Percentiles rank a stretch among this genome's conserved stretches.
phyloP scores from a whole-genome alignment of 2,888 invertebrate genomes.

The Cheilosia vulpina region DNA sequence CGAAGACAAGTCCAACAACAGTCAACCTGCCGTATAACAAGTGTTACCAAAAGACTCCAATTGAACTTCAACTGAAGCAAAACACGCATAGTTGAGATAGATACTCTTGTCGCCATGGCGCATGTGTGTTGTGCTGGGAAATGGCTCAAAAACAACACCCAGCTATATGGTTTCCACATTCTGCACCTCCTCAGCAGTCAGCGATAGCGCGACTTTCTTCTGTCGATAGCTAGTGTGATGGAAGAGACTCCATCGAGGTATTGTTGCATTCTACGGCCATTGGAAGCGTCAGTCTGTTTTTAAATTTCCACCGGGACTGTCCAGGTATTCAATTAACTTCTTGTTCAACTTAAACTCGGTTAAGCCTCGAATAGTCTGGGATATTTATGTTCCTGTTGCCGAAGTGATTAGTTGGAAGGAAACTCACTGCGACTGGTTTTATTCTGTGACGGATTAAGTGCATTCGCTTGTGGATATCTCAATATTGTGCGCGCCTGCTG shows the following conservation, averaged over 20 bases:
- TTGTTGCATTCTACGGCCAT: slow-evolving; percentile 77
- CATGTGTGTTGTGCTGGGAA: slow-evolving; percentile 33
- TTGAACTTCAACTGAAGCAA: slow-evolving; percentile 59
- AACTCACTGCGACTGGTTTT: slow-evolving; percentile 40
- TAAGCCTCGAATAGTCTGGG: slow-evolving; percentile 12
- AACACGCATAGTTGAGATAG: slow-evolving; percentile 42
- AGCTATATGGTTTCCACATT: slow-evolving; percentile 53
- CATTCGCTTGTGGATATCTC: slow-evolving; percentile 25
- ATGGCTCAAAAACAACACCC: slow-evolving; percentile 50
- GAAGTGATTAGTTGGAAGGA: slow-evolving; percentile 42
- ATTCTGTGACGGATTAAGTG: slow-evolving; percentile 12
- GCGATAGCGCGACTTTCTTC: slow-evolving; percentile 68
- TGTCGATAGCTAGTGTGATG: slow-evolving; percentile 42
- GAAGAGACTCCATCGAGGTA: slow-evolving; percentile 70
- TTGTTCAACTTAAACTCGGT: slow-evolving; percentile 32
- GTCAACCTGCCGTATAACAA: slow-evolving; percentile 30
- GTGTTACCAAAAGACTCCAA: slow-evolving; percentile 44
- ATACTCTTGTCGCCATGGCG: slow-evolving; percentile 4
- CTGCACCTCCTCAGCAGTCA: slow-evolving; percentile 32
- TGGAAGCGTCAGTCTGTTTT: slow-evolving; percentile 78
- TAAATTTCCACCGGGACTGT: slow-evolving; percentile 77
- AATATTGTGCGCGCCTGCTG: slow-evolving; percentile 38
- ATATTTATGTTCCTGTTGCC: slow-evolving; percentile 33
- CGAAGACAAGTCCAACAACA: slow-evolving; percentile 46
- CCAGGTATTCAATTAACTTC: slow-evolving; percentile 52